Evolutionary conservation across 1,140 invertebrate genomes (phyloP).

Genomic region (Bactericera cockerelli): DNA sequence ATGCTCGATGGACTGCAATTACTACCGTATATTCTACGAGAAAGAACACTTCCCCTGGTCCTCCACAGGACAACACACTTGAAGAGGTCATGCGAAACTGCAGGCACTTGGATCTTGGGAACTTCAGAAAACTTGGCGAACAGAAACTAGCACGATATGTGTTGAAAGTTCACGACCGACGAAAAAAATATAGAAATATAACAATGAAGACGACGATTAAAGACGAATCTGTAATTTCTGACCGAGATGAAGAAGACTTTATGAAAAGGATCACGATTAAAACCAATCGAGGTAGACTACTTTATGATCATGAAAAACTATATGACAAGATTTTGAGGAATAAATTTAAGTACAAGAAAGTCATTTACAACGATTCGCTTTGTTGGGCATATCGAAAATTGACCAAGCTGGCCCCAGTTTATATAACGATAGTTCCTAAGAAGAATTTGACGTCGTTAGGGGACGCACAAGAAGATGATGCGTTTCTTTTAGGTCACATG

Average conservation of each 20-base stretch:
- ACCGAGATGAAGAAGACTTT: not conserved
- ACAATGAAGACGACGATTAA: not conserved
- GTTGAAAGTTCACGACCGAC: not conserved
- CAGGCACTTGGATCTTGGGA: not conserved
- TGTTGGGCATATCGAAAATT: constrained; percentile 3
- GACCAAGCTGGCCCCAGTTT: not conserved
- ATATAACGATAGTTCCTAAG: not conserved
- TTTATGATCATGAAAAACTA: not conserved
- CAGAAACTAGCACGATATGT: not conserved
- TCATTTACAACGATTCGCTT: not conserved
- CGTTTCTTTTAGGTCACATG: not conserved
- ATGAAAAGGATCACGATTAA: not conserved
- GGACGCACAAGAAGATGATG: not conserved
- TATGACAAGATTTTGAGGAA: not conserved
- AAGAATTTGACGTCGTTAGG: not conserved
- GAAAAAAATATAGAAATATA: not conserved
- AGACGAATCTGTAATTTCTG: not conserved
- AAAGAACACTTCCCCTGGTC: not conserved
- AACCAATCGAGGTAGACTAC: not conserved
- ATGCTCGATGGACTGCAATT: not conserved
- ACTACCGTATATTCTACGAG: not conserved
- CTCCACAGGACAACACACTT: not conserved
- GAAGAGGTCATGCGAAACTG: not conserved
- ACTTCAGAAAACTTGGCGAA: not conserved
- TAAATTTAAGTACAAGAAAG: constrained; percentile 1